Conservation (phyloP, 2,113 vertebrate species). For the Engystomops pustulosus region DNA sequence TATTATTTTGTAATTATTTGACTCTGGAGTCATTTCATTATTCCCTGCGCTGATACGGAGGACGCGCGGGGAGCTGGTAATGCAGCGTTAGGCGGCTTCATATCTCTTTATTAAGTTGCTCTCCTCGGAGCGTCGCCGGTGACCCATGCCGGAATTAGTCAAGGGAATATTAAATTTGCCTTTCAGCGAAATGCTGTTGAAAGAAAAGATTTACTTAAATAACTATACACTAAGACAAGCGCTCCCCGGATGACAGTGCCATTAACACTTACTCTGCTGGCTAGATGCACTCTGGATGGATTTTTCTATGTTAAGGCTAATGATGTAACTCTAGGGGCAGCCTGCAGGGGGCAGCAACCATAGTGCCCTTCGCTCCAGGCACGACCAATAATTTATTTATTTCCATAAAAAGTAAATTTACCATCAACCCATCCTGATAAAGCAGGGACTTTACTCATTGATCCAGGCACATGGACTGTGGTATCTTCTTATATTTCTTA, state of each 20-base stretch:
- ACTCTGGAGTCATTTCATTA: constrained; percentile 29
- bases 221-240: not conserved
- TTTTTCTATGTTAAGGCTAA: too few relatives aligned
- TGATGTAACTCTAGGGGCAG: too few relatives aligned
- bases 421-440: too few relatives aligned
- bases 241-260: not conserved
- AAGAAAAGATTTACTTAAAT: constrained; percentile 26
- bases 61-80: not conserved
- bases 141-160: constrained; percentile 31
- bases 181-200: constrained; percentile 24
- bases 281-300: too few relatives aligned
- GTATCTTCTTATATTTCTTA: too few relatives aligned
- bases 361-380: too few relatives aligned
- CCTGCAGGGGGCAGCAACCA: too few relatives aligned
- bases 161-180: constrained; percentile 11
- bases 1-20: constrained; percentile 48
- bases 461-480: too few relatives aligned
- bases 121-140: constrained; percentile 28
- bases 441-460: too few relatives aligned
- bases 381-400: too few relatives aligned
- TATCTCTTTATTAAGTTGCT: constrained; percentile 27
- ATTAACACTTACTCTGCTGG: too few relatives aligned
- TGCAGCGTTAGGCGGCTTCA: constrained; percentile 8
- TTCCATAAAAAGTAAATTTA: too few relatives aligned
- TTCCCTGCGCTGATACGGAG: not conserved